Evolutionary conservation across 2,888 invertebrate genomes (phyloP).

Genomic region (Tetragonisca angustula): DNA sequence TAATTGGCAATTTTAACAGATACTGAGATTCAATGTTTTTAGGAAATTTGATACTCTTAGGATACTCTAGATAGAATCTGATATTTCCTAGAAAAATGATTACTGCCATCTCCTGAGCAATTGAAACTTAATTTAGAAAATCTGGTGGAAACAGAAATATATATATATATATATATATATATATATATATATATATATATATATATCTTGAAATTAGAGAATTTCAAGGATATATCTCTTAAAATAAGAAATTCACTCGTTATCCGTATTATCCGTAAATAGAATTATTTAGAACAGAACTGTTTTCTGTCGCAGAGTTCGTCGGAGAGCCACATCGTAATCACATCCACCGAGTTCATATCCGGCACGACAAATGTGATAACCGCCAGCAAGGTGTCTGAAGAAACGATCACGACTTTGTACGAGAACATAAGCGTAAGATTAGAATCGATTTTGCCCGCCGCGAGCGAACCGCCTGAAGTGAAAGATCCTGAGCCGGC

Average conservation of each 20-base stretch:
- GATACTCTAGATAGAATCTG: not conserved
- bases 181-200: no score
- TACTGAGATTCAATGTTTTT: not conserved
- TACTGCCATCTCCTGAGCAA: no score
- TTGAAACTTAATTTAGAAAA: not conserved
- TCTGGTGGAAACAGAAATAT: not conserved
- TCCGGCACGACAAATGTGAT: slow-evolving; percentile 59
- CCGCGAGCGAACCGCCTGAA: slow-evolving; percentile 37
- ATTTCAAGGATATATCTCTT: no score
- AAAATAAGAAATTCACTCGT: no score
- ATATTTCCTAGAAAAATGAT: not conserved
- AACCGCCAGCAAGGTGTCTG: slow-evolving; percentile 35
- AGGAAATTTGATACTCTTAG: not conserved
- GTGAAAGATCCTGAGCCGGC: slow-evolving; percentile 52
- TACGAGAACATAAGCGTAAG: slow-evolving; percentile 63
- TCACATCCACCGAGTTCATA: slow-evolving; percentile 65
- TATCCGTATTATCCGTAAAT: no score
- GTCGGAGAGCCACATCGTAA: slow-evolving; percentile 56
- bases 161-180: no score
- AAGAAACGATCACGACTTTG: slow-evolving; percentile 27
- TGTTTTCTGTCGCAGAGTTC: slow-evolving; percentile 51
- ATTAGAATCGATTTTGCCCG: slow-evolving; percentile 56
- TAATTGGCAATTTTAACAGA: no score
- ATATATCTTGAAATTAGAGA: no score
- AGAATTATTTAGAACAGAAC: no score